Percentiles rank a stretch among this genome's conserved stretches.
phyloP scores from a whole-genome alignment of 2,113 vertebrate genomes.

The Laterallus jamaicensis region DNA sequence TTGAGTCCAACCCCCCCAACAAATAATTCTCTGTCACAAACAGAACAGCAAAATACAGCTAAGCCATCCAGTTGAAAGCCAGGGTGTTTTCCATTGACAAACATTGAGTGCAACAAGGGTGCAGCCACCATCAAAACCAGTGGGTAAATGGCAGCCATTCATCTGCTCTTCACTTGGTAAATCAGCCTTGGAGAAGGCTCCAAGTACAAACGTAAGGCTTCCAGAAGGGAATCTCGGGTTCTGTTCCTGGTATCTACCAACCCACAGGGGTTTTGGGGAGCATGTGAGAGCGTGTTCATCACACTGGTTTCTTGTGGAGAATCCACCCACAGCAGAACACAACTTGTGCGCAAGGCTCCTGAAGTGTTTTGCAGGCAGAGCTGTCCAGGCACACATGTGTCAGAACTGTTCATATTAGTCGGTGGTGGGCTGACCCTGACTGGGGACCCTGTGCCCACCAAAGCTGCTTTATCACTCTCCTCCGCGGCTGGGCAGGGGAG shows the following conservation, averaged over 20 bases:
- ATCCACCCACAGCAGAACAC: background rate
- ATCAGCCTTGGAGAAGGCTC: background rate
- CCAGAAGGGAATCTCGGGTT: slow-evolving; percentile 6
- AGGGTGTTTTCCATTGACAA: background rate
- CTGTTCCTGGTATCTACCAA: slow-evolving; percentile 20
- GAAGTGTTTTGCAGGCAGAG: slow-evolving; percentile 29
- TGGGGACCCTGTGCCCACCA: too few species aligned
- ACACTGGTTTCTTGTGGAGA: background rate
- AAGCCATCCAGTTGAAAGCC: slow-evolving; percentile 7
- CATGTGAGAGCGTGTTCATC: background rate
- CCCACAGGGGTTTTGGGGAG: background rate
- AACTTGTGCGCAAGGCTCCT: background rate
- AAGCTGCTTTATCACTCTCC: too few species aligned
- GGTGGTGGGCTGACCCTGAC: too few species aligned
- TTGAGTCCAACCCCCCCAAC: background rate
- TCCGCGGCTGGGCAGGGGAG: too few species aligned
- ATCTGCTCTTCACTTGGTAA: slow-evolving; percentile 24
- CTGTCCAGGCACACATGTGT: background rate
- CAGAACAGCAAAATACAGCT: slow-evolving; percentile 9
- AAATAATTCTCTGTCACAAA: slow-evolving; percentile 41
- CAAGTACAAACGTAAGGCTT: background rate
- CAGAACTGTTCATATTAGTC: slow-evolving; percentile 9
- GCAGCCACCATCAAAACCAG: slow-evolving; percentile 6
- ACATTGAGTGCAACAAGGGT: background rate
- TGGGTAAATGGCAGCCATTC: slow-evolving; percentile 9